Evolutionary conservation across 2,888 invertebrate species (phyloP), one percentile per base, ranked within the genome.

Genomic region (Choristoneura rosaceana): DNA sequence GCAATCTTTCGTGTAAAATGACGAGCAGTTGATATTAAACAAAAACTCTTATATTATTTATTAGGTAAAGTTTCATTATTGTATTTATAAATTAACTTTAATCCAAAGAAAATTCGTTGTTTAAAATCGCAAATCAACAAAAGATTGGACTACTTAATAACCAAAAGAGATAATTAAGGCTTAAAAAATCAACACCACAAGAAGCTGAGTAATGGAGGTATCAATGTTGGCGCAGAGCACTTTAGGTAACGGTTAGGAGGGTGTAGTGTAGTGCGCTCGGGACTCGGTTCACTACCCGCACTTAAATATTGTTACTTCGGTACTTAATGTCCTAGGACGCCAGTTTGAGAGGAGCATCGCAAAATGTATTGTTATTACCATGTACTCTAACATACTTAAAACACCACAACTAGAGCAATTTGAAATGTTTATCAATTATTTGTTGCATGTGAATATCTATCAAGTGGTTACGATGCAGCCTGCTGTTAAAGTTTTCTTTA

Each of bases 281-380:
- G 52, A 8, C 50, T 14, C 25, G 55, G 55, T 25, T 17, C 55
- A 55, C 55, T 52, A 52, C 50, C 50, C 25, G 55, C 55, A 55
- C 55, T 55, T 55, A 55, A 55, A 55, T 55, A 55, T 55, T 55
- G 55, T 55, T 55, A 55, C 55, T 55, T 55, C 10, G 25, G 55
- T 55, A 55, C 55, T 55, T 25, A 55, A 55, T 55, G 55, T 55
- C 55, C 25, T 55, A 55, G 55, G 55, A 55, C 55, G 55, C 55
- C 25, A 55, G 25, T 55, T 55, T 55, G 55, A 55, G 55, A 55
- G 25, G 25, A 55, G 5, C 55, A 55, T 55, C 55, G 55, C 12
- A 55, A 25, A 55, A 55, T 55, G 25, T 25, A 55, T 25, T 55
- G 25, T 55, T 55, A 55, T 55, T 55, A 25, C 17, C 12, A 4